These are phyloP conservation scores for Steromphala cineraria DNA, from an alignment of 2,888 invertebrate genomes.

Conservation along the genomic window DNA sequence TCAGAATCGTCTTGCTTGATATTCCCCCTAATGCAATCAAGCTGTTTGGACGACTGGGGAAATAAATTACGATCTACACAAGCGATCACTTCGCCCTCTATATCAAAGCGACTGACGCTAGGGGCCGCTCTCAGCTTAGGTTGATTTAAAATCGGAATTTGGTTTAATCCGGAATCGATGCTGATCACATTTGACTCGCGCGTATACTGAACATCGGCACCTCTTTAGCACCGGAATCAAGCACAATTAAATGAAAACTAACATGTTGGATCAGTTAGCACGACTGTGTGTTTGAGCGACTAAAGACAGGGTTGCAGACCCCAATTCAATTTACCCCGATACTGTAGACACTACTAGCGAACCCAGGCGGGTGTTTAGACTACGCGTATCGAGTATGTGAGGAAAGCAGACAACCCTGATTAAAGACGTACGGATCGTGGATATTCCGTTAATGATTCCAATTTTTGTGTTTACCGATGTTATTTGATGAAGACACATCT, in stretches of 20 bases:
- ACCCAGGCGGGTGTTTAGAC: slow-evolving; percentile 1
- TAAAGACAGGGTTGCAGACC: slow-evolving; percentile 18
- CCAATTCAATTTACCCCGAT: slow-evolving; percentile 20
- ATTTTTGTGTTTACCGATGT: no score
- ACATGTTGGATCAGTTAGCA: slow-evolving; percentile 3
- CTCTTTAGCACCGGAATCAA: slow-evolving; percentile 25
- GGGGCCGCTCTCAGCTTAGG: slow-evolving; percentile 12
- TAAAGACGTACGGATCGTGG: not conserved
- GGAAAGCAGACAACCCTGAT: slow-evolving; percentile 5
- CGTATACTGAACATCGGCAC: slow-evolving; percentile 25
- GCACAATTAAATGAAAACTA: slow-evolving; percentile 23
- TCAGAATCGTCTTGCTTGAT: slow-evolving; percentile 49
- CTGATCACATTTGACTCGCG: slow-evolving; percentile 28
- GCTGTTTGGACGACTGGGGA: slow-evolving; percentile 39
- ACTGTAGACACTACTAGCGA: not conserved
- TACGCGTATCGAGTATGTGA: not conserved
- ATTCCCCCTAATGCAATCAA: slow-evolving; percentile 44
- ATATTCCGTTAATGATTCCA: no score
- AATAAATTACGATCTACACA: slow-evolving; percentile 23
- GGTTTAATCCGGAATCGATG: slow-evolving; percentile 27
- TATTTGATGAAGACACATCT: no score
- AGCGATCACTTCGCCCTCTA: slow-evolving; percentile 19
- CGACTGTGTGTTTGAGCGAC: slow-evolving; percentile 1
- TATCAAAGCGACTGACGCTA: slow-evolving; percentile 15
- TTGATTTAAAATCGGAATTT: slow-evolving; percentile 19